Evolutionary conservation across 2,888 invertebrate genomes (phyloP).

Genomic region (Pammene fasciana): DNA sequence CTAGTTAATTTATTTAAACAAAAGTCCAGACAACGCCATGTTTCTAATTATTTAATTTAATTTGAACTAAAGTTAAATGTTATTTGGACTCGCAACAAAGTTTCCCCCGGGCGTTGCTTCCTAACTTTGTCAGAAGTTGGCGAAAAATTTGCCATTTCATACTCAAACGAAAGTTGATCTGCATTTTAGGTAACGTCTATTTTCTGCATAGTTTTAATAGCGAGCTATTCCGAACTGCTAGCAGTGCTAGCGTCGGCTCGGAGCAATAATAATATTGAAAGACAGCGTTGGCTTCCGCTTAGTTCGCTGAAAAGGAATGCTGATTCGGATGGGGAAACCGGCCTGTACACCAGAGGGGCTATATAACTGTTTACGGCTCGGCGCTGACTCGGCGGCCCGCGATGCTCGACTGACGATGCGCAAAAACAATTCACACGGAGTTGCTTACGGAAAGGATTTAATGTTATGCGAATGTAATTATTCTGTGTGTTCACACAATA

Average conservation of each 20-base stretch:
- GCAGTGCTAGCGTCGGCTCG: constrained; percentile 54
- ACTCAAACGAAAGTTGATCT: constrained; percentile 32
- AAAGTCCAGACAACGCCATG: constrained; percentile 2
- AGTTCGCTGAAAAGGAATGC: constrained; percentile 61
- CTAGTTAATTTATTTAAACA: constrained; percentile 5
- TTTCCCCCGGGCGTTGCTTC: constrained; percentile 31
- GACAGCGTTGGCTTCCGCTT: constrained; percentile 65
- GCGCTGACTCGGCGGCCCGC: constrained; percentile 55
- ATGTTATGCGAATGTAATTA: constrained; percentile 15
- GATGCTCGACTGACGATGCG: constrained; percentile 49
- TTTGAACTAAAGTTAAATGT: constrained; percentile 31
- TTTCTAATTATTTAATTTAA: constrained; percentile 31
- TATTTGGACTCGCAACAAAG: constrained; percentile 37
- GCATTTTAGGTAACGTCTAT: constrained; percentile 34
- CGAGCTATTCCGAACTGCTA: constrained; percentile 48
- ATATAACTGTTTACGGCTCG: constrained; percentile 44
- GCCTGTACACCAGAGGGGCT: constrained; percentile 43
- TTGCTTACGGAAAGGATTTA: constrained; percentile 44
- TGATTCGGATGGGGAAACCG: constrained; percentile 54
- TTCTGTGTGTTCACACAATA: constrained; percentile 43
- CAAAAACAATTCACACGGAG: constrained; percentile 52
- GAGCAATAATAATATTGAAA: constrained; percentile 64
- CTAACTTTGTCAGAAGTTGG: constrained; percentile 33
- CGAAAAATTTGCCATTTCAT: constrained; percentile 36
- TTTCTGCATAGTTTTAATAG: constrained; percentile 36